Conservation (phyloP, 2,888 invertebrate species). For the Aporophyla lueneburgensis region DNA sequence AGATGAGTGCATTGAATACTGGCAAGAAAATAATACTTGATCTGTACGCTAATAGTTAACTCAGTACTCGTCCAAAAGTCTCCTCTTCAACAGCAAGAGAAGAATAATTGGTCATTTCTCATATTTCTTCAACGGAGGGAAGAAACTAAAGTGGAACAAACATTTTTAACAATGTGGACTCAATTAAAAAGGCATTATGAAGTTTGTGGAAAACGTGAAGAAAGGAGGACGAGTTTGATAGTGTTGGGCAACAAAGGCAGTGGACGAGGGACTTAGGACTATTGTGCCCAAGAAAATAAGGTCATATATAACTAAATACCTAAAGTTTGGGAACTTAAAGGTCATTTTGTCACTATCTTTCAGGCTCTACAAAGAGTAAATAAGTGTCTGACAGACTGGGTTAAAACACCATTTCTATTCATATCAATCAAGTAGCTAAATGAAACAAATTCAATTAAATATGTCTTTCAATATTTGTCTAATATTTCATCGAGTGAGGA, state of each 20-base stretch:
- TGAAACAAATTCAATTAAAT: too few relatives aligned
- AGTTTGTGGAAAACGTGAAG: conserved; percentile 34
- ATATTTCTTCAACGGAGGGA: conserved; percentile 10
- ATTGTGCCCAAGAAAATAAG: not conserved
- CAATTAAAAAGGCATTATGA: conserved; percentile 60
- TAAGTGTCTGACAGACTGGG: not conserved
- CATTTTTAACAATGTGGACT: conserved; percentile 49
- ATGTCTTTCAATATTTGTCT: too few relatives aligned
- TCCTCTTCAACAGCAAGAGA: conserved; percentile 9
- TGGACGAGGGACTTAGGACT: not conserved
- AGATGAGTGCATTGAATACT: not conserved
- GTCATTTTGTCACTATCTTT: not conserved
- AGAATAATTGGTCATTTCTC: conserved; percentile 8
- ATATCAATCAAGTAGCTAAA: not conserved
- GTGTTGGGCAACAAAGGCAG: conserved; percentile 22
- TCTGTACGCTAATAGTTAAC: not conserved
- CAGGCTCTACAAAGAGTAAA: not conserved
- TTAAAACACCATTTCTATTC: not conserved
- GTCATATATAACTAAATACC: not conserved
- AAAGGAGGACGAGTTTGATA: conserved; percentile 4
- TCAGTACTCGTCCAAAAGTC: not conserved
- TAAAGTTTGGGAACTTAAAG: not conserved
- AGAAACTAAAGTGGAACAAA: conserved; percentile 34
- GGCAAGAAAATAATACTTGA: not conserved
- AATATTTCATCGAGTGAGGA: too few relatives aligned